Evolutionary conservation across 2,113 vertebrate species (phyloP), one percentile per base, ranked within the genome.

Genomic region (Vicugna pacos): DNA sequence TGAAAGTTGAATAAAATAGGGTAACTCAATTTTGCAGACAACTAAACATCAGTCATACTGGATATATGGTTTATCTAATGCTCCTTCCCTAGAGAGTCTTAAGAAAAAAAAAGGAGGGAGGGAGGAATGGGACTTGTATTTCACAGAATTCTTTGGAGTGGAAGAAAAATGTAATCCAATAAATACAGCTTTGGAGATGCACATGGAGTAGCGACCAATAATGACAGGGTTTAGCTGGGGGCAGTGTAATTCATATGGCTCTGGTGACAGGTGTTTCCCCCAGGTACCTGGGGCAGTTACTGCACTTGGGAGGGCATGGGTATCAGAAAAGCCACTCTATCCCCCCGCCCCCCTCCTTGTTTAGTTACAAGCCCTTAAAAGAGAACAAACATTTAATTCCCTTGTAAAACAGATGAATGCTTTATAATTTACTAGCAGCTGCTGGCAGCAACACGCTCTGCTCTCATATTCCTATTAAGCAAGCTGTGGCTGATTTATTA

Each of bases 391-490:
- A 98, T 98, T 99, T 98, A 98, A 98, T 98, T 98, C 98, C 96
- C 98, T 98, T 98, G 98, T 98, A 99, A 98, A 99, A 98, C 98
- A 99, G 98, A 98, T 98, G 98, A 98, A 98, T 98, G 98, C 98
- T 97, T 98, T 98, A 97, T 98, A 99, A 99, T 99, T 99, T 98
- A 98, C 98, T 97, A 98, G 98, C 98, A 98, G 98, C 98, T 98
- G 98, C 98, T 98, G 98, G 98, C 98, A 98, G 98, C 93, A 96
- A 98, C 30, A 75, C 70, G 76, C 97, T 94, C 96, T 96, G 38
- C 97, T 98, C 98, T 98, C 98, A 98, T 98, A 98, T 98, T 98
- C 98, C 98, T 98, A 99, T 99, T 99, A 99, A 98, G 98, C 96
- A 98, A 98, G 98, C 97, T 97, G 97, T 97, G 97, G 98, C 97